Conservation (phyloP, 2,888 invertebrate genomes). For the Biston betularia region DNA sequence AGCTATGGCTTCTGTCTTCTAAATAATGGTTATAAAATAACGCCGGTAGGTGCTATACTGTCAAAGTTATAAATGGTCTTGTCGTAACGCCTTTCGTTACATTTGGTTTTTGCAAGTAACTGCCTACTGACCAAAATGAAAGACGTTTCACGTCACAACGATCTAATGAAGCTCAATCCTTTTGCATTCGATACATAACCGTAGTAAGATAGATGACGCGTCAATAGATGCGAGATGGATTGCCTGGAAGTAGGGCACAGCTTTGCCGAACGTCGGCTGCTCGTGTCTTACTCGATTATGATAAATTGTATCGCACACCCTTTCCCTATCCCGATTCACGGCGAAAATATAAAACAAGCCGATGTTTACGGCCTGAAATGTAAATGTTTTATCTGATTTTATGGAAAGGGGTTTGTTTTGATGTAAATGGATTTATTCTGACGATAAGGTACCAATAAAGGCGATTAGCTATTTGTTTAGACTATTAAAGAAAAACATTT, state of each 20-base stretch:
- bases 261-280: constrained; percentile 13
- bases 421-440: constrained; percentile 17
- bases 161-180: constrained; percentile 12
- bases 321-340: constrained; percentile 20
- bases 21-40: too few species aligned
- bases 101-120: too few species aligned
- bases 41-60: too few species aligned
- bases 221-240: constrained; percentile 34
- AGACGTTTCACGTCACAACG: neutral
- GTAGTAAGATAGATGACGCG: constrained; percentile 28
- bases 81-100: too few species aligned
- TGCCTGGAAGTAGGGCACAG: constrained; percentile 21
- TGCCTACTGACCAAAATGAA: too few species aligned
- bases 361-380: constrained; percentile 17
- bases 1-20: too few species aligned
- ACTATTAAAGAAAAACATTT: neutral
- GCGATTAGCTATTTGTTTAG: constrained; percentile 10
- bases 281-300: constrained; percentile 33
- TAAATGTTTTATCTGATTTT: constrained; percentile 24
- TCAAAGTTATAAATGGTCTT: too few species aligned
- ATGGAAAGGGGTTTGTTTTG: constrained; percentile 13
- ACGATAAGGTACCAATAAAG: neutral
- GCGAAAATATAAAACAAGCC: constrained; percentile 19
- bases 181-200: constrained; percentile 4
- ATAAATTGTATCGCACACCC: constrained; percentile 31